Evolutionary conservation across 2,888 invertebrate genomes (phyloP).

Genomic region (Amphipyra tragopoginis): DNA sequence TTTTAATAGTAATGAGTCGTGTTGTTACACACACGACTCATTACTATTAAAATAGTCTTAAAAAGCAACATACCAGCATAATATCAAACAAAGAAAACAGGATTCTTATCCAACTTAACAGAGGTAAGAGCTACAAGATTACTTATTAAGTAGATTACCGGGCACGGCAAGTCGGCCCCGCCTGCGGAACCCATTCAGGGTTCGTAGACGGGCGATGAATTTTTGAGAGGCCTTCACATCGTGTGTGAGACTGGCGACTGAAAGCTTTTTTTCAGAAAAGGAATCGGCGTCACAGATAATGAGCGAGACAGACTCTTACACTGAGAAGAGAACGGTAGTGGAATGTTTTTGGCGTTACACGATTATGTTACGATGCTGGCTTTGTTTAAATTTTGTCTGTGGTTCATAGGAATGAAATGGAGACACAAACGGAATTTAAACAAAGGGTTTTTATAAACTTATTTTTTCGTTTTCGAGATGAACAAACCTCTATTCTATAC

Average conservation of each 20-base stretch:
- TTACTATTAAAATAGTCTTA: constrained; percentile 4
- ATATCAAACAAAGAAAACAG: constrained; percentile 54
- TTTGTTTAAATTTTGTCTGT: constrained; percentile 45
- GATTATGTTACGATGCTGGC: constrained; percentile 37
- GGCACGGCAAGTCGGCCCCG: constrained; percentile 69
- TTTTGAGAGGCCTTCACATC: constrained; percentile 87
- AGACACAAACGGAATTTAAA: constrained; percentile 47
- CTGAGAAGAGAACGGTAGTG: constrained; percentile 45
- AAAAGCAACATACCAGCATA: constrained; percentile 16
- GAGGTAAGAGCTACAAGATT: constrained; percentile 70
- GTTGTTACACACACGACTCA: not conserved
- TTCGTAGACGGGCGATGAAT: constrained; percentile 88
- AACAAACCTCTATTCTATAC: constrained; percentile 10
- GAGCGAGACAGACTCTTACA: constrained; percentile 66
- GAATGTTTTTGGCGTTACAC: constrained; percentile 52
- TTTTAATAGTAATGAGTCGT: too few species aligned
- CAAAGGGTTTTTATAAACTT: constrained; percentile 24
- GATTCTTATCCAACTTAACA: constrained; percentile 65
- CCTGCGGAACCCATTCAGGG: constrained; percentile 78
- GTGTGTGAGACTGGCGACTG: constrained; percentile 75
- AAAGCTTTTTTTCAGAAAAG: constrained; percentile 79
- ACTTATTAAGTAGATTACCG: constrained; percentile 86
- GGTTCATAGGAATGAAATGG: constrained; percentile 42
- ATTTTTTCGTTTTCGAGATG: constrained; percentile 21
- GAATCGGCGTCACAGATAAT: constrained; percentile 81